phyloP scores from a whole-genome alignment of 2,797 vertebrate species.

The Chelonia mydas region DNA sequence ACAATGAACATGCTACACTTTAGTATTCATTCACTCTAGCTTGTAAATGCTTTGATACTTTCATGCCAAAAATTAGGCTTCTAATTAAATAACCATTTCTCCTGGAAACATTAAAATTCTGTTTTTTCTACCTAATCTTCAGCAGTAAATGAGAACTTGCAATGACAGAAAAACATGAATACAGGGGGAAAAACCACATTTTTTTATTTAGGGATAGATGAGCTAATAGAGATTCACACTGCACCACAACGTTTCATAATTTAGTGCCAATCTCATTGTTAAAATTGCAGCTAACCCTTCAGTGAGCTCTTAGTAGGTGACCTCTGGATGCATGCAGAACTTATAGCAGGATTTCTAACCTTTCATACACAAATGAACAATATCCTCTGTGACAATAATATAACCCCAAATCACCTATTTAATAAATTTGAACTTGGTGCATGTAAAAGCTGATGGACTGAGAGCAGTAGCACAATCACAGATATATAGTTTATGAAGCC shows the following conservation, averaged over 20 bases:
- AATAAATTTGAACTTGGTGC: not conserved
- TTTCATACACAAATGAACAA: not conserved
- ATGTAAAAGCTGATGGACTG: not conserved
- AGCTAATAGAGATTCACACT: fast-evolving
- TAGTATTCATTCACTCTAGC: not conserved
- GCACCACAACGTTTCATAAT: not conserved
- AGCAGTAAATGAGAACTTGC: not conserved
- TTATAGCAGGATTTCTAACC: not conserved
- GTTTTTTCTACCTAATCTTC: not conserved
- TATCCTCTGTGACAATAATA: not conserved
- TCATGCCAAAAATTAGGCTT: not conserved
- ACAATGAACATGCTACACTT: not conserved
- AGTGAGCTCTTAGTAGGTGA: not conserved
- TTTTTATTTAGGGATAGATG: not conserved
- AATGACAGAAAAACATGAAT: not conserved
- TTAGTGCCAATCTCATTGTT: not conserved
- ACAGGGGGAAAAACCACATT: too few species aligned
- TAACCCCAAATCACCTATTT: not conserved
- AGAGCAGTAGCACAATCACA: not conserved
- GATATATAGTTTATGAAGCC: not conserved
- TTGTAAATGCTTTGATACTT: not conserved
- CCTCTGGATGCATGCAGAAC: not conserved
- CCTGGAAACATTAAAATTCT: not conserved
- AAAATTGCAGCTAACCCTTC: not conserved
- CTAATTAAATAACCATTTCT: not conserved